Evolutionary conservation across 2,888 invertebrate genomes (phyloP).

Genomic region (Amphimallon solstitiale): DNA sequence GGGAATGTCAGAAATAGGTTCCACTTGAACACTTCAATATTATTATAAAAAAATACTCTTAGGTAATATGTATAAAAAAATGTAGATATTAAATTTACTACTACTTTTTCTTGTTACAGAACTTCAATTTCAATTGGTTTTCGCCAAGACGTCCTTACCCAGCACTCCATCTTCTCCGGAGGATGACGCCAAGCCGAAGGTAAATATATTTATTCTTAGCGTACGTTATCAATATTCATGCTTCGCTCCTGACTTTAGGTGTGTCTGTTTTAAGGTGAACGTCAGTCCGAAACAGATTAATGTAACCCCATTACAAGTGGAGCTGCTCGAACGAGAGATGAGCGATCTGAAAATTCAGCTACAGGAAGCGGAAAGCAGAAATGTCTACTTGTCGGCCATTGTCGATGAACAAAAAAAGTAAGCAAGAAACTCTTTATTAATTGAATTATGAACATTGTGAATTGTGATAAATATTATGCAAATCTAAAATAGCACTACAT

Average conservation of each 20-base stretch:
- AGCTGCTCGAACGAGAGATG: constrained; percentile 74
- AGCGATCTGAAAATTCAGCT: constrained; percentile 69
- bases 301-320: constrained; percentile 68
- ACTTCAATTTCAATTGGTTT: constrained; percentile 79
- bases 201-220: constrained; percentile 48
- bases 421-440: no score
- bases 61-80: no score
- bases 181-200: constrained; percentile 67
- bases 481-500: no score
- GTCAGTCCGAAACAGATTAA: constrained; percentile 67
- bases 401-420: constrained; percentile 73
- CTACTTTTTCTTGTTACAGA: constrained; percentile 65
- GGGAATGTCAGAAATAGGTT: no score
- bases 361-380: constrained; percentile 71
- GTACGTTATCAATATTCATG: no score
- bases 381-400: constrained; percentile 71
- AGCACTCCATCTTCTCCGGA: constrained; percentile 68
- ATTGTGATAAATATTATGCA: no score
- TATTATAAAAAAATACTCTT: no score
- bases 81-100: no score
- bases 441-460: no score
- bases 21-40: no score
- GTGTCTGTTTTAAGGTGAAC: constrained; percentile 56
- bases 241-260: background rate
- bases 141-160: constrained; percentile 69